phyloP scores from a whole-genome alignment of 2,888 invertebrate genomes.

The Cheilosia impressa region DNA sequence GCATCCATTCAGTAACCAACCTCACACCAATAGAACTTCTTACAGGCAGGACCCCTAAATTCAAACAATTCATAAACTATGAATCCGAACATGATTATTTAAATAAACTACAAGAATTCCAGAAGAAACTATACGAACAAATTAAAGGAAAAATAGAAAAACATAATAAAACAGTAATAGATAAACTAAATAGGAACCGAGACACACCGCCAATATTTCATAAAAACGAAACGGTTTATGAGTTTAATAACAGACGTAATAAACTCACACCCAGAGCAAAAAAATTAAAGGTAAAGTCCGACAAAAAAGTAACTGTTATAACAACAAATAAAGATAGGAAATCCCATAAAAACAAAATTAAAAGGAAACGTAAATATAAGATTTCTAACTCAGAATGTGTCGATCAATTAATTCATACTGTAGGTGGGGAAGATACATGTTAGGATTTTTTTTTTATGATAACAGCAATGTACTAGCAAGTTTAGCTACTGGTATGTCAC shows the following conservation, averaged over 20 bases:
- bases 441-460: neutral
- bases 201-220: constrained; percentile 11
- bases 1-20: constrained; percentile 58
- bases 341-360: constrained; percentile 34
- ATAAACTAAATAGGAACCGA: constrained; percentile 31
- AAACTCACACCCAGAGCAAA: constrained; percentile 15
- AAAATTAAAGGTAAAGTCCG: neutral
- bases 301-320: no score
- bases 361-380: constrained; percentile 20
- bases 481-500: no score
- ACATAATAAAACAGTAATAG: constrained; percentile 14
- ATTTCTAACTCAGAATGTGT: neutral
- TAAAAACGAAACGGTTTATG: constrained; percentile 6
- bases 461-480: no score
- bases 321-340: constrained; percentile 4
- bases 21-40: constrained; percentile 67
- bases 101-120: constrained; percentile 33
- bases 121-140: constrained; percentile 24
- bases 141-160: constrained; percentile 22
- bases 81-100: constrained; percentile 33
- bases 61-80: constrained; percentile 11
- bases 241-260: constrained; percentile 15
- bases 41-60: constrained; percentile 32
- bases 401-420: neutral
- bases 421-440: neutral